Evolutionary conservation across 2,113 vertebrate species (phyloP).

Genomic region (Ranitomeya imitator): DNA sequence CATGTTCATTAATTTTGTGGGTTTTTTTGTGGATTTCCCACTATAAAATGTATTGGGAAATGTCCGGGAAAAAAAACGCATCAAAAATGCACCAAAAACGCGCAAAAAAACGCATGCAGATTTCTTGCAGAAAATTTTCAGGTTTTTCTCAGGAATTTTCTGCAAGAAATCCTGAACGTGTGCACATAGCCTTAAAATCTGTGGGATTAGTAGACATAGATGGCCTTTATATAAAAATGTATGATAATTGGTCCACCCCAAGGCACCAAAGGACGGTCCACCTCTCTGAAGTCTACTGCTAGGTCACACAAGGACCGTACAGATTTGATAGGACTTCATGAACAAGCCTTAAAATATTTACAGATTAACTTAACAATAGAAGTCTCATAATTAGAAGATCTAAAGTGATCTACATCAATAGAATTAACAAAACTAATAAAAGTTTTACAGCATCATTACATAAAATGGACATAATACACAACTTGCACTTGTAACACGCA

Average conservation of each 20-base stretch:
- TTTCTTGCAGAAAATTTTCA: no score
- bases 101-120: no score
- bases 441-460: neutral
- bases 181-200: no score
- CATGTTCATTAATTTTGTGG: no score
- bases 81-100: no score
- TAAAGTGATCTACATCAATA: slow-evolving; percentile 11
- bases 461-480: neutral
- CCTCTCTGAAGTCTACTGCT: neutral
- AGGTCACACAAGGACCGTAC: neutral
- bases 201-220: no score
- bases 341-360: neutral
- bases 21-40: no score
- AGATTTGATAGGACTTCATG: neutral
- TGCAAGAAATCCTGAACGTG: no score
- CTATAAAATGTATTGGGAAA: no score
- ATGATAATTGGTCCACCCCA: neutral
- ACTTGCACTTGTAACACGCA: neutral
- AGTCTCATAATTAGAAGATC: neutral
- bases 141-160: no score
- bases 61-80: no score
- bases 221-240: no score
- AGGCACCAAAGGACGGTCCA: neutral
- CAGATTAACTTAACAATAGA: neutral
- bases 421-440: neutral